Evolutionary conservation across 2,888 invertebrate genomes (phyloP).

Genomic region (Agrilus mali): DNA sequence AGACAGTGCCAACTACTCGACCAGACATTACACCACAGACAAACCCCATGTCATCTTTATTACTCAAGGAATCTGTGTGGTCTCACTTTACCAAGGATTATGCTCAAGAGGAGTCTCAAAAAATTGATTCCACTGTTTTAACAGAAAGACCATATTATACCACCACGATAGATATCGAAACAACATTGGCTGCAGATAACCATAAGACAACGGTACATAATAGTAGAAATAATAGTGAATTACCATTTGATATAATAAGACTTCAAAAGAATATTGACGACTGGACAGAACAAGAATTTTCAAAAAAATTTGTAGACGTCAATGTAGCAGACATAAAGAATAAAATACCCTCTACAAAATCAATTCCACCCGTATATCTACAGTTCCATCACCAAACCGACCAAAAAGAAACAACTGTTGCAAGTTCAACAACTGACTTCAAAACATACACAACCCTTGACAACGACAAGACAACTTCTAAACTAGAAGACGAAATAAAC

Average conservation of each 20-base stretch:
- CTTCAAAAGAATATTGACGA: conserved; percentile 74
- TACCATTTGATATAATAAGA: conserved; percentile 56
- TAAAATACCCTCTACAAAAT: conserved; percentile 51
- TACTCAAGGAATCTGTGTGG: conserved; percentile 24
- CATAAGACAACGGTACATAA: conserved; percentile 17
- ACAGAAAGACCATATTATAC: conserved; percentile 22
- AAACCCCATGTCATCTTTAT: too few relatives aligned
- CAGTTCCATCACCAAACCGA: too few relatives aligned
- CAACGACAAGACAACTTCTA: conserved; percentile 21
- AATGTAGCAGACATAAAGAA: conserved; percentile 36
- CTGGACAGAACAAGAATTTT: conserved; percentile 70
- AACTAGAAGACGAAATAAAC: conserved; percentile 15
- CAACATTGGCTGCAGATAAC: conserved; percentile 30
- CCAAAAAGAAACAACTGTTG: conserved; percentile 11
- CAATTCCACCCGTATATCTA: conserved; percentile 66
- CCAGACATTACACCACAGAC: too few relatives aligned
- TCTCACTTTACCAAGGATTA: conserved; percentile 36
- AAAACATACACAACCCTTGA: conserved; percentile 24
- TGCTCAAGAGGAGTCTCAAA: conserved; percentile 38
- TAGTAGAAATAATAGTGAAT: conserved; percentile 26
- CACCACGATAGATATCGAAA: conserved; percentile 36
- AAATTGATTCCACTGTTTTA: conserved; percentile 29
- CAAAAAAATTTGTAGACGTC: conserved; percentile 37
- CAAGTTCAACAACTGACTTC: conserved; percentile 5
- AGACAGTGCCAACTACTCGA: neutral